Percentiles rank a stretch among this genome's conserved stretches.
Conservation (phyloP, 2,113 vertebrate species). For the Silurus meridionalis region DNA sequence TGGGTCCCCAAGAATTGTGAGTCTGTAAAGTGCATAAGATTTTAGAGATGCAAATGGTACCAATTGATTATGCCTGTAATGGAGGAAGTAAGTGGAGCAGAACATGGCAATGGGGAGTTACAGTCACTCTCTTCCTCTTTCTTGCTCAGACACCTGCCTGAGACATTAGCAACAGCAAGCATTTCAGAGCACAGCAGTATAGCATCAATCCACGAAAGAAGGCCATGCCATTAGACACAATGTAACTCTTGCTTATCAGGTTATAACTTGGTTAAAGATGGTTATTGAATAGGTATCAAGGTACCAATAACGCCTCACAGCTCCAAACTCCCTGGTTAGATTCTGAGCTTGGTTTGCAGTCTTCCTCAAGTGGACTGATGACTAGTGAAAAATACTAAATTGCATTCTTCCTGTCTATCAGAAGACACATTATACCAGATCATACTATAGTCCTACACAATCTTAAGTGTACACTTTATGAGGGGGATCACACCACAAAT, state of each 20-base stretch:
- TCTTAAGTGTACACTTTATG: background rate
- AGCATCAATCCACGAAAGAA: background rate
- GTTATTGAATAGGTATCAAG: background rate
- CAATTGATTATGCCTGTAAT: slow-evolving; percentile 47
- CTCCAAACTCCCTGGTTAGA: background rate
- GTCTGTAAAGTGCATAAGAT: background rate
- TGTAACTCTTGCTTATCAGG: background rate
- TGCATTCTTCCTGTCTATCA: background rate
- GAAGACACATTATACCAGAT: background rate
- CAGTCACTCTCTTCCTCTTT: background rate
- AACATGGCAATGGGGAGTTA: slow-evolving; percentile 3
- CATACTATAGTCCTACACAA: background rate
- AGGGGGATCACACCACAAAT: background rate
- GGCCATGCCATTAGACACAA: background rate
- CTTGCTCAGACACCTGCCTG: background rate
- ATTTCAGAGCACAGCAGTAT: background rate
- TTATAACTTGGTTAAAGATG: background rate
- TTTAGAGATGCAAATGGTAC: slow-evolving; percentile 23
- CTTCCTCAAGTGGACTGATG: background rate
- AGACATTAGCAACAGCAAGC: background rate
- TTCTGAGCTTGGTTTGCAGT: background rate
- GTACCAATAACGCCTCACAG: background rate
- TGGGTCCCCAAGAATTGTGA: background rate
- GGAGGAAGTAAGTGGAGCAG: slow-evolving; percentile 43
- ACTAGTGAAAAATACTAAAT: background rate